These are phyloP conservation scores for Bombus waltoni DNA, from an alignment of 1,140 invertebrate species.

Conservation along the genomic window DNA sequence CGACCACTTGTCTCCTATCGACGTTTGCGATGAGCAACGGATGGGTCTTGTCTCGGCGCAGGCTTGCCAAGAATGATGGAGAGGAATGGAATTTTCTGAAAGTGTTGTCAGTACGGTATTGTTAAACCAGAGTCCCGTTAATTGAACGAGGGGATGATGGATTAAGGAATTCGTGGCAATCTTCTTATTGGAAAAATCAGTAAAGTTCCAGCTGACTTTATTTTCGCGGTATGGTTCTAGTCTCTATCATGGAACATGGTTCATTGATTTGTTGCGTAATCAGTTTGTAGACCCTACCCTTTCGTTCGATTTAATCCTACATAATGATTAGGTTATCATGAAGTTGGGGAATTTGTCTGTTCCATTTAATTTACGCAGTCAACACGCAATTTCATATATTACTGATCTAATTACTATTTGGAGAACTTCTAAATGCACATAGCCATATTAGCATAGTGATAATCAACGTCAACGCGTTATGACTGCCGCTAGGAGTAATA, in stretches of 20 bases:
- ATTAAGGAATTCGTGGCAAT: neutral
- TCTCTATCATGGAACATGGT: neutral
- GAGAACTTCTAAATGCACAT: neutral
- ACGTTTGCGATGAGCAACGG: neutral
- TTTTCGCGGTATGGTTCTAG: neutral
- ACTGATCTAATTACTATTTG: neutral
- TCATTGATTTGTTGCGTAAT: neutral
- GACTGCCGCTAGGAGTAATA: neutral
- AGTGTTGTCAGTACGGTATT: neutral
- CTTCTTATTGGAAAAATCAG: neutral
- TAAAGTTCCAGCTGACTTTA: neutral
- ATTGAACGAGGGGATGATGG: neutral
- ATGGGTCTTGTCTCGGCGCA: no score
- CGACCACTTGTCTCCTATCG: conserved; percentile 44
- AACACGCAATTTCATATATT: neutral
- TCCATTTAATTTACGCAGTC: neutral
- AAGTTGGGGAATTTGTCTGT: neutral
- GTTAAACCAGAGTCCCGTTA: neutral
- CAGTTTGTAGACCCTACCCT: neutral
- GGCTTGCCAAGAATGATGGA: conserved; percentile 7
- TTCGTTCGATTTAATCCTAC: neutral
- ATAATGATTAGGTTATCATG: neutral
- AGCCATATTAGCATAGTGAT: neutral
- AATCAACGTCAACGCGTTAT: neutral
- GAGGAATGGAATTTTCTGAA: neutral